Conservation (phyloP, 1,140 invertebrate species). For the Tyrophagus putrescentiae region DNA sequence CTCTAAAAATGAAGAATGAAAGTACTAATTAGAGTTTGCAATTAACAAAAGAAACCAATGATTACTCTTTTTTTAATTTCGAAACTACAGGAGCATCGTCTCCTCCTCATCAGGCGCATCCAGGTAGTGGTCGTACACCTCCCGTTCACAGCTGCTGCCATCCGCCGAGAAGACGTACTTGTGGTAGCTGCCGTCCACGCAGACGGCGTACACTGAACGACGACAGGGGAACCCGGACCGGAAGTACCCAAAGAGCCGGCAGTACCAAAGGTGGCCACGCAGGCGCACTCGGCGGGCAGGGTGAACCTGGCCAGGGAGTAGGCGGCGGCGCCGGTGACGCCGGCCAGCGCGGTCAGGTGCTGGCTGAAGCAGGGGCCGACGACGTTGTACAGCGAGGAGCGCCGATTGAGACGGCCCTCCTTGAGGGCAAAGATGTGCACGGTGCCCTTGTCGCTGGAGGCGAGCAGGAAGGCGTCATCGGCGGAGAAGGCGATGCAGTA, state of each 20-base stretch:
- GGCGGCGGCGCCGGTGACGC: conserved; percentile 59
- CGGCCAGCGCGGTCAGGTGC: conserved; percentile 52
- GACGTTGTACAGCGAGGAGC: conserved; percentile 52
- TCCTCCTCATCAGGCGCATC: conserved; percentile 41
- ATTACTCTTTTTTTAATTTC: too few relatives aligned
- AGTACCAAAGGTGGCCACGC: conserved; percentile 65
- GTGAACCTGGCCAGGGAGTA: conserved; percentile 68
- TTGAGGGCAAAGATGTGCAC: conserved; percentile 78
- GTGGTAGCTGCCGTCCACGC: conserved; percentile 79
- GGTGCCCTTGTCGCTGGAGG: conserved; percentile 82
- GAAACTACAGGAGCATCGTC: too few relatives aligned
- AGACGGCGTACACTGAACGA: conserved; percentile 66
- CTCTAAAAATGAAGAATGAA: too few relatives aligned
- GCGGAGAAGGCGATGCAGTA: conserved; percentile 76
- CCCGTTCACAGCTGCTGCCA: conserved; percentile 64
- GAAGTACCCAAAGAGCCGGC: too few relatives aligned
- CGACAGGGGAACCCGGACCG: too few relatives aligned
- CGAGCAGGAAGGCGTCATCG: conserved; percentile 66
- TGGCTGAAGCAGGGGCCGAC: too few relatives aligned
- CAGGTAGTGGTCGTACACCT: conserved; percentile 65
- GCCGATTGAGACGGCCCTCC: conserved; percentile 42
- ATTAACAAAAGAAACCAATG: too few relatives aligned
- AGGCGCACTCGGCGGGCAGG: conserved; percentile 63
- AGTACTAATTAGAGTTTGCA: too few relatives aligned
- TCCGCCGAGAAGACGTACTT: conserved; percentile 76